These are phyloP conservation scores for Nomada ferruginata DNA, from an alignment of 2,888 invertebrate species.

Conservation along the genomic window DNA sequence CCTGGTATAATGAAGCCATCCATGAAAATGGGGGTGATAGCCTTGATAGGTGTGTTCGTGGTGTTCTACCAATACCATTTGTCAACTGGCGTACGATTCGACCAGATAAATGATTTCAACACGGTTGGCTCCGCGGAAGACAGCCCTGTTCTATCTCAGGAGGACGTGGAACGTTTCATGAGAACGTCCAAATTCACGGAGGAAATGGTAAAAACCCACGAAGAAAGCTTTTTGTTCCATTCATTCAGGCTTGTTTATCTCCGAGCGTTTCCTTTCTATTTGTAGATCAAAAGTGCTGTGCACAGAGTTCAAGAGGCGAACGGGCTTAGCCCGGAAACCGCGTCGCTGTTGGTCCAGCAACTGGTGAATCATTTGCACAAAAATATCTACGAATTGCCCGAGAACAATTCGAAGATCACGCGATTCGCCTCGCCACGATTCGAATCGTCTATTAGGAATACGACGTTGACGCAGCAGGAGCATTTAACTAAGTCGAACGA, in stretches of 20 bases:
- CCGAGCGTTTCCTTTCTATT: neutral
- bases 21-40: conserved; percentile 88
- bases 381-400: conserved; percentile 46
- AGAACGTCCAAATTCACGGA: conserved; percentile 73
- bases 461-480: conserved; percentile 2
- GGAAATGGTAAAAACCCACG: conserved; percentile 70
- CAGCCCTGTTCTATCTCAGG: conserved; percentile 71
- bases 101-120: conserved; percentile 76
- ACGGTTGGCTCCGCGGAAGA: conserved; percentile 72
- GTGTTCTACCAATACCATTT: conserved; percentile 88
- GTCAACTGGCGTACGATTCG: conserved; percentile 84
- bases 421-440: neutral
- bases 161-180: conserved; percentile 71
- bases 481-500: conserved; percentile 26
- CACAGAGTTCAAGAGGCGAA: conserved; percentile 73
- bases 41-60: conserved; percentile 87
- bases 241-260: no score
- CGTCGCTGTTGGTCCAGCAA: conserved; percentile 73
- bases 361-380: conserved; percentile 73
- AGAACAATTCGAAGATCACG: conserved; percentile 56
- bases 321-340: conserved; percentile 79
- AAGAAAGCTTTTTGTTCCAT: neutral
- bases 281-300: conserved; percentile 77
- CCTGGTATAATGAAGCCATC: conserved; percentile 85
- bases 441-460: neutral